Conservation (phyloP, 2,797 vertebrate species). For the Anas bahamensis region DNA sequence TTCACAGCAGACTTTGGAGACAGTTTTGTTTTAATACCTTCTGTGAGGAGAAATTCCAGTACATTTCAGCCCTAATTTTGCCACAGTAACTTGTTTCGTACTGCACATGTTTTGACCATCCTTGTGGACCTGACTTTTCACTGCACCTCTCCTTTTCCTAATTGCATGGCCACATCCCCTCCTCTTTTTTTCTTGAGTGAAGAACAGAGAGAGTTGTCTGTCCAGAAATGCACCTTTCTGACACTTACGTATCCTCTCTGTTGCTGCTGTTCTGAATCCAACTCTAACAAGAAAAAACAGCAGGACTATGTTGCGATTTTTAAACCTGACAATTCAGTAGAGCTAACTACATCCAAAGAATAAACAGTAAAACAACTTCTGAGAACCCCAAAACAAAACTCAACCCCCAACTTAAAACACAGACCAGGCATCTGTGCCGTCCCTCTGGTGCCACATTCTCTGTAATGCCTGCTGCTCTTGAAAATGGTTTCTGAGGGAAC, state of each 20-base stretch:
- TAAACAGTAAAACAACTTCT: background rate
- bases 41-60: background rate
- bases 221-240: constrained; percentile 88
- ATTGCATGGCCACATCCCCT: constrained; percentile 82
- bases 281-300: constrained; percentile 76
- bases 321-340: background rate
- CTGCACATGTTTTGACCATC: background rate
- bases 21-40: background rate
- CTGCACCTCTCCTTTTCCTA: constrained; percentile 85
- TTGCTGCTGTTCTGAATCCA: constrained; percentile 85
- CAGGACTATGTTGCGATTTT: background rate
- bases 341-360: background rate
- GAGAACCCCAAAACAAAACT: background rate
- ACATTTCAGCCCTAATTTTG: background rate
- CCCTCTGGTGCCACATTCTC: background rate
- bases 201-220: constrained; percentile 82
- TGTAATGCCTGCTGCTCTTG: background rate
- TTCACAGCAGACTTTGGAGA: background rate
- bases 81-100: background rate
- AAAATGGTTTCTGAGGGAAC: background rate
- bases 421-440: background rate
- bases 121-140: background rate
- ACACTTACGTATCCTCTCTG: constrained; percentile 72
- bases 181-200: constrained; percentile 87
- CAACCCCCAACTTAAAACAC: background rate